phyloP scores from a whole-genome alignment of 2,797 vertebrate species.

The Alcedo atthis region DNA sequence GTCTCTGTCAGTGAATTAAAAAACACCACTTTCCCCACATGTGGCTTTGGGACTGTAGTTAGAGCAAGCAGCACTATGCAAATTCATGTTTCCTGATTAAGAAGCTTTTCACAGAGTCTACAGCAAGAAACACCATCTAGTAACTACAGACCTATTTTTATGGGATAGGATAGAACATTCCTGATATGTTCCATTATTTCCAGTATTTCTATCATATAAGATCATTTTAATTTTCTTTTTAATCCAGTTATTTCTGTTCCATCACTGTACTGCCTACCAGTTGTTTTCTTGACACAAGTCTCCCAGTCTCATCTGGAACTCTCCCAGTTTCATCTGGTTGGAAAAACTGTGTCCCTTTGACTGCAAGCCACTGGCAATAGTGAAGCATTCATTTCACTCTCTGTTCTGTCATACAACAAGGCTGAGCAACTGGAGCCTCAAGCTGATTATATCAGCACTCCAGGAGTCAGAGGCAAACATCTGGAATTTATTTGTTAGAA shows the following conservation, averaged over 20 bases:
- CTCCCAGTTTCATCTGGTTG: not conserved
- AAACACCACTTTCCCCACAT: not conserved
- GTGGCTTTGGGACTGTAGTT: not conserved
- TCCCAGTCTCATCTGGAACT: not conserved
- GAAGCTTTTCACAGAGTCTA: not conserved
- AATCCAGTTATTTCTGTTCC: not conserved
- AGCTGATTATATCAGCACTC: not conserved
- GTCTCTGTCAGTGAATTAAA: not conserved
- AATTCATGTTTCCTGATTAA: not conserved
- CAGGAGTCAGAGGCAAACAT: conserved; percentile 28
- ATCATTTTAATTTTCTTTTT: conserved; percentile 9
- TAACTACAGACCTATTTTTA: not conserved
- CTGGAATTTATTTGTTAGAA: conserved; percentile 41
- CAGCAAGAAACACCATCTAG: not conserved
- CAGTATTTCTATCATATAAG: not conserved
- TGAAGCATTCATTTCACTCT: not conserved
- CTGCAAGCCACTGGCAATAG: not conserved
- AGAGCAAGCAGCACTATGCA: not conserved
- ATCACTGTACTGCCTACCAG: not conserved
- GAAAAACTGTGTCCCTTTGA: not conserved
- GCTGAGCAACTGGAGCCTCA: conserved; percentile 2
- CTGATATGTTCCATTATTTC: not conserved
- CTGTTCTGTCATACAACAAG: not conserved
- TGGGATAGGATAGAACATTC: not conserved
- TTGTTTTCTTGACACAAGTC: not conserved